Base-by-base conservation (phyloP, 2,888 invertebrate species). In the Elmis aenea region DNA sequence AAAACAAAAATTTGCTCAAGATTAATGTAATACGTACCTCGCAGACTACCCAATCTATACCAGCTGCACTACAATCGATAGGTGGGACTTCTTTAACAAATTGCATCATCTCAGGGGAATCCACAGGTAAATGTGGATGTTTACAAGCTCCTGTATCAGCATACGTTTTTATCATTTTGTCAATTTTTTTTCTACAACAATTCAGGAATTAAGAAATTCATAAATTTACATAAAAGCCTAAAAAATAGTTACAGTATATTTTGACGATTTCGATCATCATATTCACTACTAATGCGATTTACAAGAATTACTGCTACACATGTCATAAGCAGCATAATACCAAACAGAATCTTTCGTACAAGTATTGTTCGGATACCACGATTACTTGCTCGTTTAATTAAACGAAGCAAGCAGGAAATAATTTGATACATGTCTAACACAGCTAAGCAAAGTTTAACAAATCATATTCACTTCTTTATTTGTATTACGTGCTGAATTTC, bases 31-130 rank as follows among this genome's bases (percentile, higher is more conserved):
- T n/a, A n/a, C 74, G 74, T 60, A 85, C 85, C 59, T 76, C 73
- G 49, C 85, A 83, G 51, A 71, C 73, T 1, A 91, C 86, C 93
- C 92, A 93, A 60, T 90, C 83, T 15, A 60, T 51, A 21, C 68
- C 73, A 42, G 64, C 73, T 55, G 57, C 66, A 6, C 72, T 71
- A 58, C 93, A 93, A 8, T 72, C 66, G 2, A 91, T 68, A 1
- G 76, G 75, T 0, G 78, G 73, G 8, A 77, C 71, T 6, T 74
- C 62, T 46, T 75, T 72, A 38, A 87, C 77, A 52, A 83, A 87
- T 58, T 78, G 77, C 67, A 79, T 81, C 18, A 91, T 81, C 52
- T 85, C 85, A 4, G 81, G 77, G 43, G 83, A 78, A 54, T 78
- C 72, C 16, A 84, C 66, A 4, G 81, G 77, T 38, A 86, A 64